Percentiles rank a stretch among this genome's conserved stretches.
Evolutionary conservation across 2,113 vertebrate genomes (phyloP).

Genomic region (Noctilio leporinus): DNA sequence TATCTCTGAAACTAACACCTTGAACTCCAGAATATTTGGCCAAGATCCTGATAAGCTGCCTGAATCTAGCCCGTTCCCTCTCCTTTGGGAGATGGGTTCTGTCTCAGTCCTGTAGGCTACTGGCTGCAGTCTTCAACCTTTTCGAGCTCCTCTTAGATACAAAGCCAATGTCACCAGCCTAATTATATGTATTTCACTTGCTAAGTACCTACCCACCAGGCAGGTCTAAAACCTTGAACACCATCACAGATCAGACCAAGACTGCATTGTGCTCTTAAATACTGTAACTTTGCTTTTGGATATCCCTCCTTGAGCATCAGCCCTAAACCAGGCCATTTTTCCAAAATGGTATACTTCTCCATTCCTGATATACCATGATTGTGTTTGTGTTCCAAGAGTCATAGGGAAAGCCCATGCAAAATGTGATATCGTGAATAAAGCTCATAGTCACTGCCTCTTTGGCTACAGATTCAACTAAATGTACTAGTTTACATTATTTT

Average conservation of each 20-base stretch:
- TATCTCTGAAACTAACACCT: background rate
- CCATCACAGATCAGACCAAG: background rate
- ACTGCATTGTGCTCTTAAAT: background rate
- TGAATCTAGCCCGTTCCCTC: background rate
- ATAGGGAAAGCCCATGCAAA: background rate
- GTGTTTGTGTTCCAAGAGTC: background rate
- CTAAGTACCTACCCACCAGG: background rate
- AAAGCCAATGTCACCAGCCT: background rate
- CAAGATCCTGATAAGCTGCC: background rate
- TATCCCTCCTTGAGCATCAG: background rate
- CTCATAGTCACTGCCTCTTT: background rate
- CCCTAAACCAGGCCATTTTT: background rate
- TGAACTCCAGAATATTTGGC: background rate
- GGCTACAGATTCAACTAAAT: slow-evolving; percentile 21
- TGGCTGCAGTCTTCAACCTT: background rate
- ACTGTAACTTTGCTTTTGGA: background rate
- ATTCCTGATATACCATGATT: background rate
- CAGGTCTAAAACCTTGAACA: background rate
- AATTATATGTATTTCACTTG: background rate
- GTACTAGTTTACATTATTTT: slow-evolving; percentile 33
- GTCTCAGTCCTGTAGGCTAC: background rate
- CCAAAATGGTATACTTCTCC: background rate
- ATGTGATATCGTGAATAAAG: background rate
- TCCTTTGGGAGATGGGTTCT: background rate
- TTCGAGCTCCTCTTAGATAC: background rate